These are phyloP conservation scores for Autographa gamma DNA, from an alignment of 2,888 invertebrate genomes.

Conservation along the genomic window DNA sequence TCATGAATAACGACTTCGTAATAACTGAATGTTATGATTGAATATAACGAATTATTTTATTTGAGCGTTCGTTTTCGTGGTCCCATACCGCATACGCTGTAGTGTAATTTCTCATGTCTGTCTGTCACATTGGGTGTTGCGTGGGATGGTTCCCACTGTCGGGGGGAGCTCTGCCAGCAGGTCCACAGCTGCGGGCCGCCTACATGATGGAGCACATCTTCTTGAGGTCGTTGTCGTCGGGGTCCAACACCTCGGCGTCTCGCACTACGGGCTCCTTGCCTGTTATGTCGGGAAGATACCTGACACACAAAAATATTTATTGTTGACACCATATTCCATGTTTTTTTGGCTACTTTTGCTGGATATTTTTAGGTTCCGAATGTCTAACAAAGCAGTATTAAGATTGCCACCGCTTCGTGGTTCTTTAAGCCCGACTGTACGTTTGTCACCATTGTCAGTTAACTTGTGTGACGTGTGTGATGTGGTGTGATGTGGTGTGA, in stretches of 20 bases:
- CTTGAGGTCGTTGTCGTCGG: slow-evolving; percentile 85
- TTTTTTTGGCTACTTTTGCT: too few relatives aligned
- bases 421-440: neutral
- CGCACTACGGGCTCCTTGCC: slow-evolving; percentile 53
- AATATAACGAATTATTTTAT: slow-evolving; percentile 22
- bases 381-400: too few relatives aligned
- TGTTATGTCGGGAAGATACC: slow-evolving; percentile 65
- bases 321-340: too few relatives aligned
- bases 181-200: slow-evolving; percentile 1
- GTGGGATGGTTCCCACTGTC: neutral
- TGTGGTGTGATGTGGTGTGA: too few relatives aligned
- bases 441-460: too few relatives aligned
- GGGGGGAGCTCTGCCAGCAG: neutral
- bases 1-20: slow-evolving; percentile 11
- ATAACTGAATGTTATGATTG: slow-evolving; percentile 17
- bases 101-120: slow-evolving; percentile 24
- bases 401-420: too few relatives aligned
- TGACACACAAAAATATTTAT: slow-evolving; percentile 3
- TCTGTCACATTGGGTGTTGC: neutral
- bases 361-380: too few relatives aligned
- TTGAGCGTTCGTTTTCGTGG: slow-evolving; percentile 54
- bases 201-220: slow-evolving; percentile 85
- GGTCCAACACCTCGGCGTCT: slow-evolving; percentile 53
- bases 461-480: too few relatives aligned
- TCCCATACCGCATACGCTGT: slow-evolving; percentile 49